These are phyloP conservation scores for Therioaphis trifolii DNA, from an alignment of 2,888 invertebrate genomes.

Conservation along the genomic window DNA sequence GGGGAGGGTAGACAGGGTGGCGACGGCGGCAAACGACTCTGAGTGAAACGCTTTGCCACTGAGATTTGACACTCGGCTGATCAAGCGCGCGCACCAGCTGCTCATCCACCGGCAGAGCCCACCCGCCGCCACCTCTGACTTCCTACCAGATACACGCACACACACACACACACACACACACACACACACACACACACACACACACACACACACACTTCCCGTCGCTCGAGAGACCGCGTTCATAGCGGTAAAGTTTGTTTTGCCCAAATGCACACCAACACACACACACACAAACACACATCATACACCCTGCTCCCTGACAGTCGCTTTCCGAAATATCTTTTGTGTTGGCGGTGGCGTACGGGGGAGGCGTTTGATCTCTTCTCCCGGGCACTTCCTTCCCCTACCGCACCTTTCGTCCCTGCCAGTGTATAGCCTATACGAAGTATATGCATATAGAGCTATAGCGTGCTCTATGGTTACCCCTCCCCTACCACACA, in stretches of 20 bases:
- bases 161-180: neutral
- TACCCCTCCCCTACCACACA: neutral
- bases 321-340: conserved; percentile 30
- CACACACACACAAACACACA: neutral
- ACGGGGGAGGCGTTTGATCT: conserved; percentile 41
- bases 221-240: neutral
- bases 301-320: neutral
- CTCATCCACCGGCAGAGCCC: conserved; percentile 13
- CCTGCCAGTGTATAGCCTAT: neutral
- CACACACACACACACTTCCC: neutral
- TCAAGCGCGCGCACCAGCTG: conserved; percentile 59
- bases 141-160: neutral
- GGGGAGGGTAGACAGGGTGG: neutral
- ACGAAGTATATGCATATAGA: neutral
- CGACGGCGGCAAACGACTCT: neutral
- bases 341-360: conserved; percentile 14
- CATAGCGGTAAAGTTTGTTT: conserved; percentile 35
- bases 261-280: conserved; percentile 8
- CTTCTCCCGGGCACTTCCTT: neutral
- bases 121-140: neutral
- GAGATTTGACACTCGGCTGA: conserved; percentile 61
- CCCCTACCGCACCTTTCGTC: too few relatives aligned
- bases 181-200: neutral
- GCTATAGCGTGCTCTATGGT: neutral
- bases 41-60: conserved; percentile 53